Evolutionary conservation across 2,113 vertebrate species (phyloP), one percentile per base, ranked within the genome.

Genomic region (Carollia perspicillata): DNA sequence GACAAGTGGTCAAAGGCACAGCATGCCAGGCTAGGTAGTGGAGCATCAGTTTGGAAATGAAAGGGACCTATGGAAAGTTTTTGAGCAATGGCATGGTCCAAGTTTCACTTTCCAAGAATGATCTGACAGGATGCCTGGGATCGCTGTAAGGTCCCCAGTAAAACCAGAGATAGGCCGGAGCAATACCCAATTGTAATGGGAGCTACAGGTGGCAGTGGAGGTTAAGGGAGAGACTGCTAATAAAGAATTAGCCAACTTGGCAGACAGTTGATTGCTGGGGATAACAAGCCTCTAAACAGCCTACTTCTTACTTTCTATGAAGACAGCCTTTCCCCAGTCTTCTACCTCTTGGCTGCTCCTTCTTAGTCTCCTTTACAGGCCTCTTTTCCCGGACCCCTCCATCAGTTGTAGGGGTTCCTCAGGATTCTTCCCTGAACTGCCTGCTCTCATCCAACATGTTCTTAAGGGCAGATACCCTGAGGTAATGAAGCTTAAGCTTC

Each of bases 171-270:
- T 4, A 79, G 18, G n/a, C 40, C 12, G 6, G 66, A 51, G 14
- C 44, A n/a, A 53, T 33, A 55, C 35, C 40, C n/a, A 30, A 20
- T 51, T 95, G 92, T 93, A 94, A 88, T 94, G 68, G 14, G n/a
- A 0, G 2, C 28, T 20, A 18, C 37, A 69, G 49, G 37, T 86
- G 95, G 92, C 95, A 93, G 86, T 93, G 55, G 65, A 94, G 81
- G 55, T 49, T 20, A 65, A 47, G 51, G 71, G 53, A 55, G 78
- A 92, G 10, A 65, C 53, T 28, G 26, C 22, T 14, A 53, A 28
- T 60, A 79, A 68, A 33, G 44, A 63, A 35, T 63, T 16, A 17
- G 35, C 30, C 22, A 69, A 79, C 47, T 87, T 78, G 53, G 14
- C 53, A 22, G 11, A 49, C 20, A 44, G 35, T 35, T 47, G 55